phyloP scores from a whole-genome alignment of 2,797 vertebrate genomes.

The Tiaroga cobitis region DNA sequence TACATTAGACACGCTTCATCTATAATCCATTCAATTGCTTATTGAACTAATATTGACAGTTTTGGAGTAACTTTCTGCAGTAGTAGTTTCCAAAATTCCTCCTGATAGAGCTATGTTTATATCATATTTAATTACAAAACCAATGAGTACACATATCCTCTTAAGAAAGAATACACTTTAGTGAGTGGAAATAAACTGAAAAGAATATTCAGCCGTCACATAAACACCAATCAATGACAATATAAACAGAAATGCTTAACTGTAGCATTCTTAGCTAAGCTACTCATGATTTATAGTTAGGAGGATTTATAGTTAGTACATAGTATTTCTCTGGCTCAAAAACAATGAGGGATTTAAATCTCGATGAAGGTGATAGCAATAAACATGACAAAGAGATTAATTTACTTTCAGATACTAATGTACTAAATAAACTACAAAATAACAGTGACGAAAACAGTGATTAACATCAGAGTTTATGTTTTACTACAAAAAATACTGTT shows the following conservation, averaged over 20 bases:
- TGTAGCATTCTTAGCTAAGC: not conserved
- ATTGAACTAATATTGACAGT: conserved; percentile 64
- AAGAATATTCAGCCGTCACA: not conserved
- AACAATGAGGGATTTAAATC: not conserved
- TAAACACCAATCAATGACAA: not conserved
- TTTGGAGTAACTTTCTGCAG: conserved; percentile 60
- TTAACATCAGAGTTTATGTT: conserved; percentile 24
- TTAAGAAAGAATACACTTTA: not conserved
- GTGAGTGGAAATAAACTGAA: not conserved
- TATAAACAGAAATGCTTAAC: not conserved
- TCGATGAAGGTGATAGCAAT: not conserved
- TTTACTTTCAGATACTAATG: not conserved
- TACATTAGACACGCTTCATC: conserved; percentile 62
- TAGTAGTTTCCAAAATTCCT: conserved; percentile 44
- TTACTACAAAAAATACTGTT: not conserved
- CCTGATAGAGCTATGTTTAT: not conserved
- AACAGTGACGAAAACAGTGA: conserved; percentile 32
- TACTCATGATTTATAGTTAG: not conserved
- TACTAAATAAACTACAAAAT: not conserved
- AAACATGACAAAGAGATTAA: not conserved
- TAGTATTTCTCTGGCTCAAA: not conserved
- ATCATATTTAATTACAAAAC: not conserved
- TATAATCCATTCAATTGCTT: conserved; percentile 49
- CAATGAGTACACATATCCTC: not conserved
- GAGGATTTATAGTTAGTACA: too few relatives aligned